Evolutionary conservation across 2,888 invertebrate species (phyloP).

Genomic region (Sarcophaga caerulescens): DNA sequence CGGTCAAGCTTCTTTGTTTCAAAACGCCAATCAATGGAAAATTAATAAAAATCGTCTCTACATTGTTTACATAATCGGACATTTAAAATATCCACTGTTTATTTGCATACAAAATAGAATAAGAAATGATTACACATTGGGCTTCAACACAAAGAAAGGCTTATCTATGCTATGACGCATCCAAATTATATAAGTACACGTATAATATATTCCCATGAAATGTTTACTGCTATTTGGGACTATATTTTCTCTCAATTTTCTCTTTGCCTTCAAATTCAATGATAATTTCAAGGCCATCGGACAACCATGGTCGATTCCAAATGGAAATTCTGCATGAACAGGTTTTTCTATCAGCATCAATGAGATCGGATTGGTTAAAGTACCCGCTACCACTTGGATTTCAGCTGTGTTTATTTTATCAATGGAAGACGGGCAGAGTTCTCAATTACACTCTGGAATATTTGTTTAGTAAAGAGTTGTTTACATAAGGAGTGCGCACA

Average conservation of each 20-base stretch:
- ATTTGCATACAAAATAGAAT: too few species aligned
- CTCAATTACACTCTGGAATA: neutral
- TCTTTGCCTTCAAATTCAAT: conserved; percentile 66
- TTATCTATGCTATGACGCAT: neutral
- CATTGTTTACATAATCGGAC: too few species aligned
- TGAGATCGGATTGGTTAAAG: conserved; percentile 69
- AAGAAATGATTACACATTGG: neutral
- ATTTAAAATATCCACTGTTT: too few species aligned
- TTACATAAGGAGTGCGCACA: too few species aligned
- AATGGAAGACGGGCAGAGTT: neutral
- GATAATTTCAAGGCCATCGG: conserved; percentile 71
- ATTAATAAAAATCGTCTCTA: too few species aligned
- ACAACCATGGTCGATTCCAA: conserved; percentile 72
- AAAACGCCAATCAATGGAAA: too few species aligned
- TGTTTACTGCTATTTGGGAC: conserved; percentile 33
- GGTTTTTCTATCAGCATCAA: conserved; percentile 57
- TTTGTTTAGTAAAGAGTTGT: neutral
- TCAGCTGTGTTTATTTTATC: conserved; percentile 70
- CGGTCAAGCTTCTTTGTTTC: too few species aligned
- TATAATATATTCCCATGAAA: too few species aligned
- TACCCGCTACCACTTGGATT: conserved; percentile 72
- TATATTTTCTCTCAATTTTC: conserved; percentile 67
- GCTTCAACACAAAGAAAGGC: neutral
- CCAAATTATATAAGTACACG: too few species aligned
- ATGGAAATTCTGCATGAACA: conserved; percentile 70